Base-by-base conservation (phyloP, 2,113 vertebrate species). In the Stomatorhinus ivindoensis region DNA sequence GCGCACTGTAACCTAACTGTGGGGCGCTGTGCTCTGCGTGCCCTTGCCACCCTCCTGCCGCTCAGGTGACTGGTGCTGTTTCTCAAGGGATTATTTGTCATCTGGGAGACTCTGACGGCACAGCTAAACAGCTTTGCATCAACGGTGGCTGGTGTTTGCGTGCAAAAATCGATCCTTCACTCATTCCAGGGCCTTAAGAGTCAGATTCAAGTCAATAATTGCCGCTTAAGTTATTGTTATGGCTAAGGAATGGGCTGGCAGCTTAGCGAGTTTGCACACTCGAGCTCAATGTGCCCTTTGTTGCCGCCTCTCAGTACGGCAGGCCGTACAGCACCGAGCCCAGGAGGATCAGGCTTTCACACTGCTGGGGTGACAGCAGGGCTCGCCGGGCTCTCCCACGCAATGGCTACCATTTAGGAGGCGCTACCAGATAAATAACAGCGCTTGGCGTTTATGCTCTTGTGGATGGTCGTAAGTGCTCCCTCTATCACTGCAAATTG, bases 111-210 rank as follows among this genome's bases (percentile, higher is more conserved):
- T 50, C 86, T 69, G 73, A 55, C 35, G 88, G 87, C 90, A 89
- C 89, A 51, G 87, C 90, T 94, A 93, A 94, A 93, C 91, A 89
- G 87, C 91, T 93, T 90, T 91, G 93, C 92, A 92, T 94, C 93
- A 93, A 90, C 84, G 91, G 90, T 89, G 87, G 93, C 31, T 44
- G 91, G 90, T 90, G 92, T 93, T 93, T 88, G 92, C 91, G 89
- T 85, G 24, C 92, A 90, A 92, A 80, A 93, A 94, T 95, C 93
- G 94, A 95, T 95, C 91, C 92, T 58, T 90, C 89, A 73, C 88
- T 92, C 88, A 91, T 93, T 91, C 89, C 85, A 89, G 89, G 89
- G 53, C 91, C 76, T 93, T 90, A 89, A 90, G 89, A 91, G 89
- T 89, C 51, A 87, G 84, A 90, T 87, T 80, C 87, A 48, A 80